phyloP scores from a whole-genome alignment of 1,140 invertebrate genomes.

The Colletes latitarsis region DNA sequence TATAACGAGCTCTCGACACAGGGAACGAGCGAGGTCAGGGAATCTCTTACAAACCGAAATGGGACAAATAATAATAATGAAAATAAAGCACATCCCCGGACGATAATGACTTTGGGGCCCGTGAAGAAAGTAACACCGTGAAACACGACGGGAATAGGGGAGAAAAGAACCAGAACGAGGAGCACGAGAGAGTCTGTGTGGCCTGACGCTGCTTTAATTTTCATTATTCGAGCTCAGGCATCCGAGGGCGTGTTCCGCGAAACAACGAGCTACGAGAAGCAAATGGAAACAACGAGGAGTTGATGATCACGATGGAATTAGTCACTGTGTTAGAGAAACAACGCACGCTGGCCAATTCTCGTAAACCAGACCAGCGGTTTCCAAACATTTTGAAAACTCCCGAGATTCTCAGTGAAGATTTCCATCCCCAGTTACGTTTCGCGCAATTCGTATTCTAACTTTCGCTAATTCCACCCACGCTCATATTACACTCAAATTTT shows the following conservation, averaged over 20 bases:
- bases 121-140: slow-evolving; percentile 8
- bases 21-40: not conserved
- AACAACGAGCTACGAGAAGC: not conserved
- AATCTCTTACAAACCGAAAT: not conserved
- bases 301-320: not conserved
- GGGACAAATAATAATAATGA: slow-evolving; percentile 46
- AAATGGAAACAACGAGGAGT: not conserved
- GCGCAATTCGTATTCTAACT: too few species aligned
- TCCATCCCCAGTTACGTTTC: too few species aligned
- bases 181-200: not conserved
- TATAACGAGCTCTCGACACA: slow-evolving; percentile 44
- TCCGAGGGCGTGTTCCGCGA: not conserved
- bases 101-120: slow-evolving; percentile 32
- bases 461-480: too few species aligned
- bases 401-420: too few species aligned
- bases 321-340: not conserved
- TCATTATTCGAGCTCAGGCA: slow-evolving; percentile 10
- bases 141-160: not conserved
- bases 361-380: too few species aligned
- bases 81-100: slow-evolving; percentile 48
- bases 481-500: too few species aligned
- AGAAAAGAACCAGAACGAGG: too few species aligned
- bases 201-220: slow-evolving; percentile 13
- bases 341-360: not conserved
- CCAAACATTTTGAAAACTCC: too few species aligned